Evolutionary conservation across 2,888 invertebrate genomes (phyloP), one percentile per base, ranked within the genome.

Genomic region (Ormyrus rosae): DNA sequence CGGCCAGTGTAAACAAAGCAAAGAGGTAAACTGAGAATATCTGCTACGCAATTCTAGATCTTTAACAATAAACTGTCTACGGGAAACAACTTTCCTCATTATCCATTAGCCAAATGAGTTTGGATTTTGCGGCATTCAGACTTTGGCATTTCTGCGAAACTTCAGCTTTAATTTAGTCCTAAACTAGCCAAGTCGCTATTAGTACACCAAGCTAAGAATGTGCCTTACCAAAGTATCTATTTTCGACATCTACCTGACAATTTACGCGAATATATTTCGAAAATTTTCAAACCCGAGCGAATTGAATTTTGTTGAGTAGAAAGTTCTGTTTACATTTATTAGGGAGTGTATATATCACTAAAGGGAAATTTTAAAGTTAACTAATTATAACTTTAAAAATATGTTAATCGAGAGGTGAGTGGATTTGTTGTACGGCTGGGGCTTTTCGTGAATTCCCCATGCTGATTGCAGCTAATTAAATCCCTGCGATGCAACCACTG

Each of bases 31-130:
- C 51, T 55, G 45, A 53, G 53, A 53, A 6, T 10, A 65, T 65
- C 46, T 48, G 56, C 4, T 19, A 19, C 34, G 64, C 50, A 73
- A 64, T 56, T 65, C 46, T 9, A 82, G 83, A 83, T 82, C 83
- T 81, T 84, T 83, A 85, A 87, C 88, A 88, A 88, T 88, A 87
- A 89, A 87, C 86, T 87, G 87, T 88, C 87, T 87, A 88, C 85
- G 83, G 81, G 78, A 84, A 84, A 85, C 81, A 89, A 89, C 85
- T 89, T 89, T 87, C 85, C 86, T 86, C 87, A 88, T 88, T 88
- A 89, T 87, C 87, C 88, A 88, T 88, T 89, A 89, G 88, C 88
- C 87, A 87, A 88, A 89, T 89, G 88, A 89, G 87, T 85, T 86
- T 78, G 85, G 87, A 88, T 88, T 87, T 86, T 85, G 86, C 83